phyloP scores from a whole-genome alignment of 2,797 vertebrate species.

The Zonotrichia albicollis region DNA sequence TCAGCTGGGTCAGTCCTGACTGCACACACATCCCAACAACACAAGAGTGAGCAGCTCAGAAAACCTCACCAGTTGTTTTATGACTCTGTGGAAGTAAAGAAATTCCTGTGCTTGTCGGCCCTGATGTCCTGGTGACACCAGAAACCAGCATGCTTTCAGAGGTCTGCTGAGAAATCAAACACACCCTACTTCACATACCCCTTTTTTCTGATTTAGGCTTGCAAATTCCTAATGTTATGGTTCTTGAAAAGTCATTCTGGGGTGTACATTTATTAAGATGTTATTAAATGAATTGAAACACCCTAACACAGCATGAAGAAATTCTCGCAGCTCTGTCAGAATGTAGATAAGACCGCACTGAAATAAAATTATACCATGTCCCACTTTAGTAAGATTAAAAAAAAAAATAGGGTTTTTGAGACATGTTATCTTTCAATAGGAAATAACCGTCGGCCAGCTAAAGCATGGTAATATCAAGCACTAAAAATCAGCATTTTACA shows the following conservation, averaged over 20 bases:
- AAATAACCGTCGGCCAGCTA: background rate
- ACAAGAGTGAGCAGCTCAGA: background rate
- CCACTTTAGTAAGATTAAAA: background rate
- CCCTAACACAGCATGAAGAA: slow-evolving; percentile 40
- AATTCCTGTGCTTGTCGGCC: background rate
- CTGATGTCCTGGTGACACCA: background rate
- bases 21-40: rapidly evolving
- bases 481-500: background rate
- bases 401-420: background rate
- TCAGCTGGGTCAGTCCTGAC: background rate
- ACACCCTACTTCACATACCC: background rate
- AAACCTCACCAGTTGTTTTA: background rate
- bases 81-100: background rate
- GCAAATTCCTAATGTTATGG: slow-evolving; percentile 21
- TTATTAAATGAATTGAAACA: slow-evolving; percentile 35
- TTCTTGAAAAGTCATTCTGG: slow-evolving; percentile 36
- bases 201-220: background rate
- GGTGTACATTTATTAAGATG: slow-evolving; percentile 7
- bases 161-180: background rate
- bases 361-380: slow-evolving; percentile 49
- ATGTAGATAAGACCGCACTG: slow-evolving; percentile 45
- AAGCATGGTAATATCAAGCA: background rate
- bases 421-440: background rate
- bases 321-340: slow-evolving; percentile 15
- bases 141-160: background rate